Conservation (phyloP, 2,888 invertebrate genomes). For the Scrobipalpa atriplicella region DNA sequence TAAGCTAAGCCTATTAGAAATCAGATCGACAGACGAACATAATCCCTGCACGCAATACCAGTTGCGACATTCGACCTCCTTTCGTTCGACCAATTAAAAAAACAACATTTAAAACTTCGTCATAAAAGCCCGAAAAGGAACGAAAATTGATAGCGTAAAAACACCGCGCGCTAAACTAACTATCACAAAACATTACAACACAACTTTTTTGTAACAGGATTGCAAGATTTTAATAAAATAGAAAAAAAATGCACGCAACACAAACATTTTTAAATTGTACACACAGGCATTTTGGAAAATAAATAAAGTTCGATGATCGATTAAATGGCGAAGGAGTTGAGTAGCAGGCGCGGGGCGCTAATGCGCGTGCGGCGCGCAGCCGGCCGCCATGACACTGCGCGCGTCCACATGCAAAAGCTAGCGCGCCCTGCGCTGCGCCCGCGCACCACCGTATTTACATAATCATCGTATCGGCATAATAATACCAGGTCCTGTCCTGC, state of each 20-base stretch:
- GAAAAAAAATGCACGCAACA: neutral
- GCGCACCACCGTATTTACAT: constrained; percentile 61
- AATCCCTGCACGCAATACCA: constrained; percentile 33
- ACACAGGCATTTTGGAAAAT: neutral
- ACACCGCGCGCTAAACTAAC: neutral
- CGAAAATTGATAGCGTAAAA: neutral
- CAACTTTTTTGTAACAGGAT: constrained; percentile 28
- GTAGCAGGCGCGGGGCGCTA: constrained; percentile 49
- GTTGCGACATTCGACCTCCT: constrained; percentile 34
- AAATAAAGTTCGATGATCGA: constrained; percentile 13
- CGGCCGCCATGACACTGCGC: constrained; percentile 75
- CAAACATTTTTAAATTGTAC: constrained; percentile 7
- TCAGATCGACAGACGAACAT: constrained; percentile 46
- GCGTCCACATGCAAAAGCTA: constrained; percentile 49
- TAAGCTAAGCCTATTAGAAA: constrained; percentile 57
- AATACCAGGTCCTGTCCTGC: constrained; percentile 45
- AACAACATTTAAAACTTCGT: constrained; percentile 28
- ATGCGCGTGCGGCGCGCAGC: constrained; percentile 63
- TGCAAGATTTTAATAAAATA: constrained; percentile 23
- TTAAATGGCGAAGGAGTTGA: constrained; percentile 34
- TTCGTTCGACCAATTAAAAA: constrained; percentile 34
- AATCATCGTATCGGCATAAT: constrained; percentile 49
- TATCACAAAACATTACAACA: constrained; percentile 18
- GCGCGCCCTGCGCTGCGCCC: constrained; percentile 44
- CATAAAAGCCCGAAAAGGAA: constrained; percentile 4